phyloP scores from a whole-genome alignment of 2,113 vertebrate genomes.

The Phalacrocorax pelagicus region DNA sequence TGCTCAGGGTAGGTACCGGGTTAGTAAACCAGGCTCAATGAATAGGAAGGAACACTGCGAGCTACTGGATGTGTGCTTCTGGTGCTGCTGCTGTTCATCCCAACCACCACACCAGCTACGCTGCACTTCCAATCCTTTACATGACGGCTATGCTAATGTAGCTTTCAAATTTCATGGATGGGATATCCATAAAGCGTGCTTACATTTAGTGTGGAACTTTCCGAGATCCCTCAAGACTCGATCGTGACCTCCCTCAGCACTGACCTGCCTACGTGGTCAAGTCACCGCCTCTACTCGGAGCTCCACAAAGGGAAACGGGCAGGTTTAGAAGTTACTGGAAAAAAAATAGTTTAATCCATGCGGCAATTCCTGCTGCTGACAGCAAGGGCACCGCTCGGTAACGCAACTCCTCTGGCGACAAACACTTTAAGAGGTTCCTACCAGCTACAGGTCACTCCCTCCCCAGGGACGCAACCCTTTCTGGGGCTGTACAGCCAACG shows the following conservation, averaged over 20 bases:
- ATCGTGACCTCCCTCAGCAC: neutral
- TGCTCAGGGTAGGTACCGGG: neutral
- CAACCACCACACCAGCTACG: rapidly evolving
- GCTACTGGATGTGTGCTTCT: neutral
- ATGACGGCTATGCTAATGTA: rapidly evolving
- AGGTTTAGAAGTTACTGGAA: neutral
- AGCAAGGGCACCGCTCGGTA: neutral
- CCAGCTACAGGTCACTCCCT: neutral
- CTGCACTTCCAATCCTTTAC: neutral
- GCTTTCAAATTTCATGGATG: neutral
- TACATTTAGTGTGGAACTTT: neutral
- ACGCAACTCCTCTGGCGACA: neutral
- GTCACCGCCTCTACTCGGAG: neutral
- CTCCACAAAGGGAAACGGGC: neutral
- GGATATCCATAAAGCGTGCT: neutral
- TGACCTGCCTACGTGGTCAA: rapidly evolving
- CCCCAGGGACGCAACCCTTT: neutral
- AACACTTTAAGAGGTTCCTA: neutral
- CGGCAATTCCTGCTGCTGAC: neutral
- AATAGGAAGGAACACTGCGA: rapidly evolving
- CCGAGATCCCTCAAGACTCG: neutral
- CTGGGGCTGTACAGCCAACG: neutral
- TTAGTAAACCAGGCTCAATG: neutral
- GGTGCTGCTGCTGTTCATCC: neutral
- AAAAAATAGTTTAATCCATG: neutral